Percentiles rank a stretch among this genome's conserved stretches.
Conservation (phyloP, 2,113 vertebrate species). For the Chiloscyllium plagiosum region DNA sequence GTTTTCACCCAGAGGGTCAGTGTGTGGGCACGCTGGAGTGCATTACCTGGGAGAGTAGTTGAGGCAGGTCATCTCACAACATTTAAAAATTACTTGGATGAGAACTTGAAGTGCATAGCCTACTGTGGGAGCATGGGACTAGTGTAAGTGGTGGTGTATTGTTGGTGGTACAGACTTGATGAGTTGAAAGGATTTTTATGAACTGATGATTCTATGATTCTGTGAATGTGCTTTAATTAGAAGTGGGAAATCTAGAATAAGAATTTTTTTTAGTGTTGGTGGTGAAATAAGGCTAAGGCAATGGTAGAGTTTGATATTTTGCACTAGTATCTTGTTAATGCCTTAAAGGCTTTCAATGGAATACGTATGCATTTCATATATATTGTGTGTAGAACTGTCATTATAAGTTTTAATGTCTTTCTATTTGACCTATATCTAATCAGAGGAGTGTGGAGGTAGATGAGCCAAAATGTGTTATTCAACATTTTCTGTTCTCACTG, state of each 20-base stretch:
- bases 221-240: not conserved
- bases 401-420: not conserved
- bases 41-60: too few species aligned
- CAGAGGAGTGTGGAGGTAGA: not conserved
- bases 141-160: too few species aligned
- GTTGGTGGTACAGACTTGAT: too few species aligned
- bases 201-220: too few species aligned
- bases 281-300: not conserved
- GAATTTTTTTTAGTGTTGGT: not conserved
- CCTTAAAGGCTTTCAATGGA: not conserved
- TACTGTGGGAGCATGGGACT: too few species aligned
- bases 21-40: too few species aligned
- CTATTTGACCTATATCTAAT: not conserved
- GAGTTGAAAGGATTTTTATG: too few species aligned
- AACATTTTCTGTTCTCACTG: not conserved
- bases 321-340: not conserved
- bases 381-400: not conserved
- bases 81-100: too few species aligned
- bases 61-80: too few species aligned
- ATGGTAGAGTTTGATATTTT: too few species aligned
- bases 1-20: too few species aligned
- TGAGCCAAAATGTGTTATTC: not conserved
- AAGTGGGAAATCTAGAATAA: not conserved
- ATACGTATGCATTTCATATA: not conserved
- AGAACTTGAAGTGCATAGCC: too few species aligned